Conservation (phyloP, 1,140 invertebrate genomes). For the Lasioglossum baleicum region DNA sequence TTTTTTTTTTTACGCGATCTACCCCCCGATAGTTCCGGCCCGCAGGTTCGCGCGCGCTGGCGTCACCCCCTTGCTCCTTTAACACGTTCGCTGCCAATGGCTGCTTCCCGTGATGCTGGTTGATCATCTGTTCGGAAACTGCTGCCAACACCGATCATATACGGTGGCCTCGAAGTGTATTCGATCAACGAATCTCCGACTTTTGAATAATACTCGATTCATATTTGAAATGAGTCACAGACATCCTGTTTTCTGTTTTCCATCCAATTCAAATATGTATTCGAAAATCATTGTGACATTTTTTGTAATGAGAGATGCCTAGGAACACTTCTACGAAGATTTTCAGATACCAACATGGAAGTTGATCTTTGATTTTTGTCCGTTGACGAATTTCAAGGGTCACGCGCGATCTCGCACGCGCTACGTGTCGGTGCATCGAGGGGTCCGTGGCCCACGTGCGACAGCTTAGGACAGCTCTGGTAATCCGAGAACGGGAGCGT, state of each 20-base stretch:
- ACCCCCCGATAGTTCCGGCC: conserved; percentile 2
- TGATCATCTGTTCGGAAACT: background rate
- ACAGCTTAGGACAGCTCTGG: conserved; percentile 46
- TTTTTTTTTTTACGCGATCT: too few relatives aligned
- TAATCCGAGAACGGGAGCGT: conserved; percentile 66
- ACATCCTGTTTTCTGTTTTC: too few relatives aligned
- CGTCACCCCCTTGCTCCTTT: conserved; percentile 6
- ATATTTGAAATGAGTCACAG: too few relatives aligned
- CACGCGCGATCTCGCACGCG: conserved; percentile 49
- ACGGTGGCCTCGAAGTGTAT: too few relatives aligned
- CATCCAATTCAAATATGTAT: too few relatives aligned
- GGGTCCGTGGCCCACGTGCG: conserved; percentile 33
- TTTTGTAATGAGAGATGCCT: too few relatives aligned
- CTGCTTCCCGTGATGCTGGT: background rate
- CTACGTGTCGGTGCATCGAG: background rate
- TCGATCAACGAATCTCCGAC: too few relatives aligned
- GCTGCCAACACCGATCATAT: too few relatives aligned
- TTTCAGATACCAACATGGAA: too few relatives aligned
- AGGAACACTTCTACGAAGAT: too few relatives aligned
- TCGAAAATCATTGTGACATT: too few relatives aligned
- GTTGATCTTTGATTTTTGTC: background rate
- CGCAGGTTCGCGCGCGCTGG: conserved; percentile 2
- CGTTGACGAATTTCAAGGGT: conserved; percentile 39
- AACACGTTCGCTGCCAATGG: background rate
- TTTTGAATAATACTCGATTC: too few relatives aligned